Base-by-base conservation (phyloP, 2,888 invertebrate genomes). In the Parascotia fuliginaria region DNA sequence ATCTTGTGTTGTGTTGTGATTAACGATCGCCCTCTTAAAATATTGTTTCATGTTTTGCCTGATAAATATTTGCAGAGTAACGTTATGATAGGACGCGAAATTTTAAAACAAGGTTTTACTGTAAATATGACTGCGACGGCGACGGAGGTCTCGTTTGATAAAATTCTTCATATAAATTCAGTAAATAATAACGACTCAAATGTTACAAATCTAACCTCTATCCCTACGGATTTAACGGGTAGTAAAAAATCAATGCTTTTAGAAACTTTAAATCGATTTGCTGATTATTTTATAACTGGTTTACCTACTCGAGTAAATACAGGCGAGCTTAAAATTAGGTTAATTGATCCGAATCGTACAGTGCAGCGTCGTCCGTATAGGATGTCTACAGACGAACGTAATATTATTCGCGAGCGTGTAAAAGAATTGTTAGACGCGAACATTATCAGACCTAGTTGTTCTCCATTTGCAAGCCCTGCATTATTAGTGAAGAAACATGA, bases 1-100 rank as follows among this genome's bases (percentile, higher is more conserved):
- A 43, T 47, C 24, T 24, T 32, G 14, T 22, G 9, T 40, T 0
- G 2, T 9, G 40, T 50, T 9, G 9, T 2, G 5, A 44, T 50
- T 32, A 31, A 41, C 12, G 24, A 44, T 9, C 7, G 27, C 24
- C 1, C 16, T n/a, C 0, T 41, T 0, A 39, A 46, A 29, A 28
- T 48, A 7, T 39, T 47, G 24, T 42, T 50, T 1, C 42, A 52
- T 15, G 42, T 52, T 15, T 33, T 52, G 9, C 52, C 52, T 0
- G 52, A 52, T 9, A 16, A 2, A 9, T 52, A 34, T 34, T 15
- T 52, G 5, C 31, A 3, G 1, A 42, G 13, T 40, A 31, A 31
- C 3, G 13, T 52, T 3, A 33, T 51, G 38, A 14, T 45, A 9
- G 45, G 52, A n/a, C 43, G 47, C 0, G 52, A 44, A n/a, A 32